These are phyloP conservation scores for Papilio polyxenes DNA, from an alignment of 1,140 invertebrate genomes.

Conservation along the genomic window DNA sequence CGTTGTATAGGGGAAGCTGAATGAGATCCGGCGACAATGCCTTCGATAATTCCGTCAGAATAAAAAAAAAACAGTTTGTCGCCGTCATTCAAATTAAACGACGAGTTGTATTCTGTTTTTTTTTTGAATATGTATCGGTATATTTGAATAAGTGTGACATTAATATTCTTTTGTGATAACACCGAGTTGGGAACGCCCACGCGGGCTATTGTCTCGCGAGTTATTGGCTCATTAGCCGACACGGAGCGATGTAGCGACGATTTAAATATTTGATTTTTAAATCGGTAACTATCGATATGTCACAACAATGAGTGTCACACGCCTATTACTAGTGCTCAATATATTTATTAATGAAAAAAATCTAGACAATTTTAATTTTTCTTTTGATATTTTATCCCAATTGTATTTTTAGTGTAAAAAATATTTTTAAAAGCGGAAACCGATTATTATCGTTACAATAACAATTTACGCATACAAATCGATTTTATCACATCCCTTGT, in stretches of 20 bases:
- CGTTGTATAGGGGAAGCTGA: constrained; percentile 56
- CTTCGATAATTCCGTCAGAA: constrained; percentile 65
- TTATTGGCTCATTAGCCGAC: constrained; percentile 79
- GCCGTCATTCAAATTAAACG: constrained; percentile 70
- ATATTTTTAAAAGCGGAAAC: not conserved
- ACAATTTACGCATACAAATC: not conserved
- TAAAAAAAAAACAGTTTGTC: constrained; percentile 61
- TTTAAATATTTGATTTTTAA: constrained; percentile 71
- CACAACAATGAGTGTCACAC: constrained; percentile 8
- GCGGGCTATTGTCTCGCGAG: constrained; percentile 73
- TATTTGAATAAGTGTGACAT: constrained; percentile 79
- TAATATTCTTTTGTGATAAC: constrained; percentile 79
- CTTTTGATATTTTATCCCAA: not conserved
- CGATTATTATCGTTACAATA: not conserved
- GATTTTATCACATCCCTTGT: not conserved
- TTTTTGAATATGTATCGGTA: constrained; percentile 71
- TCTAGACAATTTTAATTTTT: not conserved
- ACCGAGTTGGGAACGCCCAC: constrained; percentile 74
- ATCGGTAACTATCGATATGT: constrained; percentile 70
- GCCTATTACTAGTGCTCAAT: not conserved
- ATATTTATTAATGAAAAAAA: not conserved
- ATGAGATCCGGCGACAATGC: constrained; percentile 65
- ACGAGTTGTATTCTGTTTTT: constrained; percentile 61
- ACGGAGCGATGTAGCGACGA: constrained; percentile 61
- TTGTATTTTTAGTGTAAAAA: not conserved